Evolutionary conservation across 2,113 vertebrate species (phyloP).

Genomic region (Pyrgilauda ruficollis): DNA sequence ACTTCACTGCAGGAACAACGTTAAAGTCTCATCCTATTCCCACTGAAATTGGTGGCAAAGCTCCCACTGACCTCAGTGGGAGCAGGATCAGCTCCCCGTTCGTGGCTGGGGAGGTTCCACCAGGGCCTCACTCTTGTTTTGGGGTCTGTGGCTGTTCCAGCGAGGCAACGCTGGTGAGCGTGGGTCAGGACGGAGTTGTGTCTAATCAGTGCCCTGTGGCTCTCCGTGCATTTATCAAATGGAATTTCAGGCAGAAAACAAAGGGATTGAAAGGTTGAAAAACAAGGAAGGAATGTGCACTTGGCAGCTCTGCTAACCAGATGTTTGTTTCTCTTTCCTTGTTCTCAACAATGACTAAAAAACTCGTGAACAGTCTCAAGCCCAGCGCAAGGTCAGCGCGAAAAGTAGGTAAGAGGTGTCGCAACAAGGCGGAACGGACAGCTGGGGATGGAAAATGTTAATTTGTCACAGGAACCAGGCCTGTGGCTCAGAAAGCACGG

Average conservation of each 20-base stretch:
- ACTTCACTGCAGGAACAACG: neutral
- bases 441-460: conserved; percentile 48
- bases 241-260: conserved; percentile 59
- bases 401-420: conserved; percentile 66
- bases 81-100: neutral
- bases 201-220: conserved; percentile 40
- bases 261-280: conserved; percentile 59
- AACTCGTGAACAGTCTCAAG: conserved; percentile 39
- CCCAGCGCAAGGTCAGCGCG: conserved; percentile 14
- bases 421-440: conserved; percentile 1
- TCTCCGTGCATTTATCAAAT: conserved; percentile 23
- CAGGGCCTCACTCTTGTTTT: neutral
- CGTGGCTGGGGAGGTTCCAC: neutral
- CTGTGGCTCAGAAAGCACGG: neutral
- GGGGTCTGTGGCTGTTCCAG: neutral
- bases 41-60: neutral
- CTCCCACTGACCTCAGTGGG: neutral
- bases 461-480: neutral
- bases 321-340: conserved; percentile 63
- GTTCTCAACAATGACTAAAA: conserved; percentile 58
- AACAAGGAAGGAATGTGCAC: conserved; percentile 53
- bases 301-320: conserved; percentile 68
- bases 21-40: neutral
- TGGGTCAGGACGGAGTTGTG: neutral
- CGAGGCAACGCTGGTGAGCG: accelerated